Base-by-base conservation (phyloP, 1,140 invertebrate genomes). In the Macrotrachela quadricornifera region DNA sequence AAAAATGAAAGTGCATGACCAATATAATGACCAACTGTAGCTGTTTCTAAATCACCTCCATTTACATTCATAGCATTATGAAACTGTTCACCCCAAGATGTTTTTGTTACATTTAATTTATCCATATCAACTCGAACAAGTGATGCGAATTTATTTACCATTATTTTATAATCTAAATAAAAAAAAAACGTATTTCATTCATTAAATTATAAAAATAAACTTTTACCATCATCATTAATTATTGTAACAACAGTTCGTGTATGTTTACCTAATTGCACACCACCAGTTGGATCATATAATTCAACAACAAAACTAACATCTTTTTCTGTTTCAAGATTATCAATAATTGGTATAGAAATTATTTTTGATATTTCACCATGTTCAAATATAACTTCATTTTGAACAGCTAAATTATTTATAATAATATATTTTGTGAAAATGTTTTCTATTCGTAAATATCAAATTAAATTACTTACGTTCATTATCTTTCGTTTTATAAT, bases 281-380 rank as follows among this genome's bases (percentile, higher is more conserved):
- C 77, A 18, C 70, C 71, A 39, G 67, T 66, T 1, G 73, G 63
- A n/a, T 73, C 70, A 56, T 67, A 70, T 1, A 79, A 59, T 58
- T 73, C 70, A n/a, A 79, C 61, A 61, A 78, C 75, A 64, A 79
- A 79, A 59, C 74, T 73, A 63, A 78, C 77, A 60, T 79, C 77
- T 63, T 79, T 79, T 61, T 78, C 77, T 17, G 74, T 71, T 39
- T 74, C 69, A 66, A 67, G 66, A 59, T 78, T 76, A 60, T 79
- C 75, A 42, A 74, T 70, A 49, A 79, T 78, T 0, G 70, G 69
- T 55, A 79, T 77, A 59, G 77, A 73, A 39, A 79, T 69, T 45
- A 63, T 64, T 53, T 73, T 72, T 10, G 61, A 60, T 9, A 63
- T 59, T 58, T 78, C 77, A 21, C 73, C 73, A 56, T 78, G 74